Evolutionary conservation across 2,797 vertebrate species (phyloP).

Genomic region (Telmatherina bonti): DNA sequence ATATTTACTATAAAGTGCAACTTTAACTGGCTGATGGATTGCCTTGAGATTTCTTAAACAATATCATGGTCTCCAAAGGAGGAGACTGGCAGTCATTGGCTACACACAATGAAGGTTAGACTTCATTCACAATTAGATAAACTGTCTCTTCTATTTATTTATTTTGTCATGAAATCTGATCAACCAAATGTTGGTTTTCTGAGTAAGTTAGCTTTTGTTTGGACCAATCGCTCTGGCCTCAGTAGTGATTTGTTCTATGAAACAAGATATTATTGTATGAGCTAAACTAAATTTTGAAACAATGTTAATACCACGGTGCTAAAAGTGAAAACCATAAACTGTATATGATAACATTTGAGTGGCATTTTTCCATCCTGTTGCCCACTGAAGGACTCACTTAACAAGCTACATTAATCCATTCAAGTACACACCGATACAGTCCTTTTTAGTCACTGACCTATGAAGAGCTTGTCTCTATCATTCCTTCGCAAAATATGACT

Average conservation of each 20-base stretch:
- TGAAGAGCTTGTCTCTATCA: background rate
- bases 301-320: too few relatives aligned
- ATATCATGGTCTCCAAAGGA: background rate
- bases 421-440: too few relatives aligned
- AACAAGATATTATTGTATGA: background rate
- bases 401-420: background rate
- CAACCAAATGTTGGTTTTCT: too few relatives aligned
- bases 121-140: too few relatives aligned
- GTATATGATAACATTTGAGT: background rate
- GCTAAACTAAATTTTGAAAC: background rate
- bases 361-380: background rate
- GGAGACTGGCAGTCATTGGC: too few relatives aligned
- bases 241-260: background rate
- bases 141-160: too few relatives aligned
- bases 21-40: slow-evolving; percentile 1
- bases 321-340: too few relatives aligned
- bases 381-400: background rate
- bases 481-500: background rate
- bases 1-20: background rate
- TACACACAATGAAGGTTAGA: too few relatives aligned
- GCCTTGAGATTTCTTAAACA: background rate
- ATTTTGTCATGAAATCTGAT: background rate
- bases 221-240: background rate
- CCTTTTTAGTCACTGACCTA: background rate
- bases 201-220: background rate